Conservation (phyloP, 1,140 invertebrate species). For the Diplogasteroides magnus region DNA sequence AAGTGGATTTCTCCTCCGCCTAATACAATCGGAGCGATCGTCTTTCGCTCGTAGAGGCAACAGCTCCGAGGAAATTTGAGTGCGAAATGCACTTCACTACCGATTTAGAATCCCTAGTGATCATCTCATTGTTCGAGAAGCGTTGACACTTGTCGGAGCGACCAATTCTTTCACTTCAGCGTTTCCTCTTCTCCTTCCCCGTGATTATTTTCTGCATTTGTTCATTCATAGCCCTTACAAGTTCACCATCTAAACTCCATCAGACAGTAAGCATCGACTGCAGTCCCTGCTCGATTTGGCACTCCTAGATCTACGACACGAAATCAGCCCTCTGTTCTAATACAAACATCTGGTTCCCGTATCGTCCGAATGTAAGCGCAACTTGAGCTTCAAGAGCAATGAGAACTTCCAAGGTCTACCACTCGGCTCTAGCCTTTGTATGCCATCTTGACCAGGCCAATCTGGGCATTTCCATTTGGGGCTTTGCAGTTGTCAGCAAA, state of each 20-base stretch:
- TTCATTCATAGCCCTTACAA: slow-evolving; percentile 28
- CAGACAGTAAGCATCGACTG: slow-evolving; percentile 18
- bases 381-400: neutral
- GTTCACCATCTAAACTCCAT: slow-evolving; percentile 33
- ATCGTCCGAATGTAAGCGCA: slow-evolving; percentile 13
- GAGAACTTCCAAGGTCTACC: slow-evolving; percentile 13
- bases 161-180: too few species aligned
- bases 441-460: slow-evolving; percentile 32
- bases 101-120: too few species aligned
- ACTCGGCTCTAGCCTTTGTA: slow-evolving; percentile 23
- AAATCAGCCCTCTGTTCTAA: slow-evolving; percentile 24
- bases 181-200: slow-evolving; percentile 19
- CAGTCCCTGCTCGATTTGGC: neutral
- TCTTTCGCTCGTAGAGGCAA: too few species aligned
- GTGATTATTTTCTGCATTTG: slow-evolving; percentile 29
- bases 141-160: too few species aligned
- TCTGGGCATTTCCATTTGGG: slow-evolving; percentile 36
- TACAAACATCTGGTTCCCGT: slow-evolving; percentile 23
- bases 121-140: too few species aligned
- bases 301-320: slow-evolving; percentile 13
- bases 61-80: too few species aligned
- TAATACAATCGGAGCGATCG: too few species aligned
- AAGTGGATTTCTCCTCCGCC: too few species aligned
- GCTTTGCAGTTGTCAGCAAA: slow-evolving; percentile 34
- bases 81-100: too few species aligned